Evolutionary conservation across 1,140 invertebrate species (phyloP), one percentile per base, ranked within the genome.

Genomic region (Wasmannia auropunctata): DNA sequence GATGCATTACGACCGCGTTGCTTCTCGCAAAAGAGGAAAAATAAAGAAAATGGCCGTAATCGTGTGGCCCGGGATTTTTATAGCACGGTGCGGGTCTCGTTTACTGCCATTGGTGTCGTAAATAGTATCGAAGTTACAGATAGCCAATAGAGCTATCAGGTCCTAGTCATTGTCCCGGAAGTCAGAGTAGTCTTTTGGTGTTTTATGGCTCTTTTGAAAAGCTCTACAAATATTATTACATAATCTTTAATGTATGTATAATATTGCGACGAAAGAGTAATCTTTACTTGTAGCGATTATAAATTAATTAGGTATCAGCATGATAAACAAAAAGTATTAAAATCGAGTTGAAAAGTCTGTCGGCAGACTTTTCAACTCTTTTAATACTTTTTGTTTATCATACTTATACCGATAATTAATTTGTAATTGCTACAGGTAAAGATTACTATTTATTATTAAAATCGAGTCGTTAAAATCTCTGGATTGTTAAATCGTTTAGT

Each of bases 61-160:
- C 58, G 34, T 14, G 40, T 54, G 63, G 43, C 14, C 31, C 37
- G 56, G 49, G 54, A 46, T 67, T 81, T 67, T 86, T 86, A 86
- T 70, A 56, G 51, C 37, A 51, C 37, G 31, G 3, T 46, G 28
- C 54, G 63, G 63, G 37, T 80, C 28, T 80, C 60, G 75, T 67
- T 86, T 86, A 79, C 63, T 67, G 54, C 65, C 51, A 37, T 60
- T 25, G 49, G 19, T 67, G 37, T 86, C 76, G 76, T 86, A 81
- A 86, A 86, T 80, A 80, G 76, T 81, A 86, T 81, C 76, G 76
- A 70, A 62, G 22, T 77, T 85, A 76, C 81, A 43, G 22, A 76
- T 76, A 65, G 22, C 31, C 54, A 46, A 65, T 65, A 79, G 56
- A 83, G n/a, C 51, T 34, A 72, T 83, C 54, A 58, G n/a, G 25